Base-by-base conservation (phyloP, 2,113 vertebrate genomes). In the Urocynchramus pylzowi region DNA sequence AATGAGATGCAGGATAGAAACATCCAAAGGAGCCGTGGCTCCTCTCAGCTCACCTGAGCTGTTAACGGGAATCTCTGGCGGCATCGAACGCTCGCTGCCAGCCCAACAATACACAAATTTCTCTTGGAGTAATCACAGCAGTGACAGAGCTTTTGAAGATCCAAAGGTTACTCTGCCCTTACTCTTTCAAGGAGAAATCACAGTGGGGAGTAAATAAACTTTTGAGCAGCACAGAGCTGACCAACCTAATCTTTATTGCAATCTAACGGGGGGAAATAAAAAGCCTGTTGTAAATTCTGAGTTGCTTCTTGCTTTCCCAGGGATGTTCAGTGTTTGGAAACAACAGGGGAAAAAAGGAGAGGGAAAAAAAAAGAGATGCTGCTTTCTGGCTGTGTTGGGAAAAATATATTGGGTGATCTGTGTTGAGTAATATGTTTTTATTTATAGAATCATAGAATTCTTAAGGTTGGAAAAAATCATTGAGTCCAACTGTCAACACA, bases 171-270 rank as follows among this genome's bases (percentile, higher is more conserved):
- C 84, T 35, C 70, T 93, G 89, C 89, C 90, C 93, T 94, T 49
- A 80, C 76, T 82, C 69, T 77, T 89, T 57, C 94, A 95, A 94
- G 91, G 86, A 95, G 91, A 97, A 90, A 87, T 64, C 92, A 53
- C 93, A 90, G 69, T 27, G 74, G 74, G 96, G 75, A 93, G 90
- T 94, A 94, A 97, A 96, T 95, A 92, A 95, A 96, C 69, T 84
- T 94, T 28, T 70, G 69, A 92, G 57, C 69, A 22, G 68, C 57
- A 3, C 89, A 47, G 80, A 23, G 16, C 57, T 84, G 86, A 94
- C 91, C 65, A 65, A 52, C 69, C 91, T 94, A 78, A 84, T 95
- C 78, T 93, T 74, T 71, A 71, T 53, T 63, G 57, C 30, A 27
- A 65, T 39, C 71, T 63, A 50, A 42, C 18, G 16, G 68, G 76